Evolutionary conservation across 92 coral and sea anemone species (phyloP), one percentile per base, ranked within the genome.

Genomic region (Parazoanthus atlanticus): DNA sequence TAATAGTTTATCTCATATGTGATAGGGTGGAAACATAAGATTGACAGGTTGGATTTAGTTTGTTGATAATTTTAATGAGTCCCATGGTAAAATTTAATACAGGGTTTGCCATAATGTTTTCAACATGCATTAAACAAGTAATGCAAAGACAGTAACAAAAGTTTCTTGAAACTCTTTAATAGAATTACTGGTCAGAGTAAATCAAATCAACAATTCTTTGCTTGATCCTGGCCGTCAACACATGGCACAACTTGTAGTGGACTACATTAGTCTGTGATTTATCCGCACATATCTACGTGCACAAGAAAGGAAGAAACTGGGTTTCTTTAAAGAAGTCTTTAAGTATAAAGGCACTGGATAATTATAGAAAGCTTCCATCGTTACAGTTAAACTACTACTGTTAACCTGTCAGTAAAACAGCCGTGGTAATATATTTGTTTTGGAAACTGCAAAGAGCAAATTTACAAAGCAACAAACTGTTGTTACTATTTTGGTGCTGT

Each of bases 91-190:
- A 52, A 26, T 30, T 12, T 54, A 80, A 11, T 33, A 79, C 15
- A 54, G n/a, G n/a, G 28, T 32, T 54, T 80, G 19, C 43, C 13
- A 16, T 49, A 40, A 80, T 80, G 32, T 80, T 16, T 79, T 52
- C 23, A 21, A 32, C 46, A 31, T 52, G 40, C 36, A 65, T 40
- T 72, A 16, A 38, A 67, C 76, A 66, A 25, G 75, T 3, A 52
- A 81, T 25, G 40, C 79, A 21, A 36, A 40, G 65, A n/a, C 40
- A 26, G 78, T 70, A 46, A 67, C 33, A 41, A 16, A 29, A 33
- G 30, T 26, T 84, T 69, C 87, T 52, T 80, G 29, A 56, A 75
- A 75, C 79, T 69, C 66, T 61, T 61, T 72, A 52, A 69, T 70
- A 64, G 86, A 82, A 25, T 15, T 38, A 40, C 19, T 33, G 52